Conservation (phyloP, 2,113 vertebrate species). For the Bettongia penicillata region DNA sequence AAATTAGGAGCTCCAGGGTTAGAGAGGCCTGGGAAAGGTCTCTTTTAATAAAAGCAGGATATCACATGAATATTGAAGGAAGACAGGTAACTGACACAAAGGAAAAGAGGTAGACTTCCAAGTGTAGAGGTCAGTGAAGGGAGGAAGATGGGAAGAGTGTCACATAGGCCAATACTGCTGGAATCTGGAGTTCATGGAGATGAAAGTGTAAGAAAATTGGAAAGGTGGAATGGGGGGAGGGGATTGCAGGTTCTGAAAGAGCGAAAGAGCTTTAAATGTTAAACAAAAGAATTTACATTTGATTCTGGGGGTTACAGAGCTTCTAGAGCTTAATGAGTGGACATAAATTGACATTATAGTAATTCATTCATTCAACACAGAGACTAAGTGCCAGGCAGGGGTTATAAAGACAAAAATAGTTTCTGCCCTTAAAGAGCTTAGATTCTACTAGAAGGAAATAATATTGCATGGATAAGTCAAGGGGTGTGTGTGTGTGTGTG, state of each 20-base stretch:
- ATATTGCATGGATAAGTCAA: background rate
- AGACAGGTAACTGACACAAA: background rate
- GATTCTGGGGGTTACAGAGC: background rate
- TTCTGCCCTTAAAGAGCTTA: background rate
- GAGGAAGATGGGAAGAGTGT: background rate
- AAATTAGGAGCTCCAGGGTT: background rate
- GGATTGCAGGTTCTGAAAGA: background rate
- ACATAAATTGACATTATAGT: background rate
- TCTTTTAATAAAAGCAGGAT: background rate
- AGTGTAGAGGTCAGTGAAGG: background rate
- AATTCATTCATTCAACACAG: background rate
- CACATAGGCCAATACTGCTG: background rate
- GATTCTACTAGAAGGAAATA: background rate
- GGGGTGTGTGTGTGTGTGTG: no score
- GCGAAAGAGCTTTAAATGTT: background rate
- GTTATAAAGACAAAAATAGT: background rate
- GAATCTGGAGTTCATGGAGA: background rate
- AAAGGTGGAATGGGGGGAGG: background rate
- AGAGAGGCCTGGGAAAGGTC: background rate
- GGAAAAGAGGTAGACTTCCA: background rate
- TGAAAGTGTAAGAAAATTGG: background rate
- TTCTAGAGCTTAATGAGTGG: background rate
- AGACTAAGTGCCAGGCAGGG: background rate
- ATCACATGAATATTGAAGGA: background rate
- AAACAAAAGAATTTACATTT: background rate